Base-by-base conservation (phyloP, 2,888 invertebrate species). In the Ceriagrion tenellum region DNA sequence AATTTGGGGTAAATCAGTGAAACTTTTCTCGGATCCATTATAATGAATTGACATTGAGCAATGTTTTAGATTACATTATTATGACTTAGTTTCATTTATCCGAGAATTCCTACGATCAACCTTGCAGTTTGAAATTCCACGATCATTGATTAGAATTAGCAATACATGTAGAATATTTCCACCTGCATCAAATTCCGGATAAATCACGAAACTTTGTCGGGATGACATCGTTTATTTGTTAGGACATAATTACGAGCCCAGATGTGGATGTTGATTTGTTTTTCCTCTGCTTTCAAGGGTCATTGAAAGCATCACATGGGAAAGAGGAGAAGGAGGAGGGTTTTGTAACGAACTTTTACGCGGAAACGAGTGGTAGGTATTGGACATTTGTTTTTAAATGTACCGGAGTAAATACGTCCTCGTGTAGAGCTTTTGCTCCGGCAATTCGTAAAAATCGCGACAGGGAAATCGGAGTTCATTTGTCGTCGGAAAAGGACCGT, bases 361-460 rank as follows among this genome's bases (percentile, higher is more conserved):
- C 4, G 18, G 35, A 69, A n/a, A 47, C 47, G 47, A 69, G n/a
- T 47, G 47, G 47, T 2, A 47, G 47, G 47, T 47, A 47, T n/a
- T 16, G 74, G 12, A 30, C 23, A 74, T 81, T 81, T 81, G 35
- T 30, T 81, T 81, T 81, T 81, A 81, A 81, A 81, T 81, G 81
- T 81, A 35, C 35, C 81, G 35, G 16, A 81, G 81, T 81, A 13
- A 81, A 35, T 35, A 35, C 81, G 81, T 40, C 63, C 63, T 20
- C 63, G 40, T 40, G 63, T 63, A 47, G 40, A 35, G 91, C 35
- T 23, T 91, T 91, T 63, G 40, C 91, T 23, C 35, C 20, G 91
- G 91, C 91, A 91, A 63, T 91, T 63, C 40, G 55, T 91, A 91
- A 59, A 91, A 91, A 91, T 91, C 91, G 91, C 91, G 56, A 35